Evolutionary conservation across 2,797 vertebrate species (phyloP), one percentile per base, ranked within the genome.

Genomic region (Ctenopoma multispine): DNA sequence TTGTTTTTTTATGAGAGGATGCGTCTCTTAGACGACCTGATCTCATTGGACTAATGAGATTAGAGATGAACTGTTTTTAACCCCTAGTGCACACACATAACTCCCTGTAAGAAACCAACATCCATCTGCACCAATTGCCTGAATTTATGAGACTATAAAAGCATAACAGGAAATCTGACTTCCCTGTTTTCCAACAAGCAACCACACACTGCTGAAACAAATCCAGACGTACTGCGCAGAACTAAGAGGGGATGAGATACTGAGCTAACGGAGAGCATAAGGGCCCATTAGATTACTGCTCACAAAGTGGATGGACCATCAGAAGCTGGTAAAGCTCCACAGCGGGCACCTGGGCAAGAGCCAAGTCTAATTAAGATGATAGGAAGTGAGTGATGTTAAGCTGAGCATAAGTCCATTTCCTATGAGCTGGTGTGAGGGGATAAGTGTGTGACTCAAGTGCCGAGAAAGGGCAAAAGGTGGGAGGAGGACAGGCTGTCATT

Each of bases 11-110:
- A 63, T n/a, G 46, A 65, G 53, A 59, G 55, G 38, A 75, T 34
- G 62, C 62, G 82, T 83, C 68, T 73, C 84, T 76, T 85, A 90
- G 87, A 90, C 85, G 1, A 46, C 58, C 80, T 88, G 87, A 92
- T 90, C 91, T 82, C 70, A 84, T 86, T 77, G 81, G 75, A 79
- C 80, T 87, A 84, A 92, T 82, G 72, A 88, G 89, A 92, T 93
- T 92, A 90, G 56, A 78, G 53, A 34, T 81, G 76, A 90, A 89
- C 81, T 54, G 79, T 77, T 66, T 81, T 72, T 70, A 77, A 92
- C 85, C 86, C 64, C 56, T 20, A 48, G 38, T 11, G 38, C 38
- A 40, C 58, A 62, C 3, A 38, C n/a, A 43, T 7, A 72, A 53
- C 2, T 6, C 17, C n/a, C 15, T 38, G 46, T 24, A 7, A 70